Base-by-base conservation (phyloP, 2,113 vertebrate genomes). In the Neogobius melanostomus region DNA sequence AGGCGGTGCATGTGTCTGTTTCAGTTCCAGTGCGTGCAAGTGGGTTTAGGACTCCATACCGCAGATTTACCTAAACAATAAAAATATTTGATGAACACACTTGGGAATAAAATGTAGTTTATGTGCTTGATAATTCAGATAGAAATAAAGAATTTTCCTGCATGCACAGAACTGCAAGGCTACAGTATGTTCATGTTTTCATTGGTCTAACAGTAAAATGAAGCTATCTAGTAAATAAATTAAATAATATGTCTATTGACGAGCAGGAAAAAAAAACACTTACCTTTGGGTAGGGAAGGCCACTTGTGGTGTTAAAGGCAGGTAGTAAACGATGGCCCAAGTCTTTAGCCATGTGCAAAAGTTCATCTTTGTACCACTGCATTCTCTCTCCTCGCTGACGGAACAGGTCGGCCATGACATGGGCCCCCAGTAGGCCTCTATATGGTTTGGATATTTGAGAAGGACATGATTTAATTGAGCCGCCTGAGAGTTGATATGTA, bases 241-340 rank as follows among this genome's bases (percentile, higher is more conserved):
- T 1, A 21, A 49, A 16, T 17, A n/a, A 7, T 8, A 7, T 56
- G 53, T 56, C 17, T 6, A 36, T 10, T 56, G 11, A 56, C 21
- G 0, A 51, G 6, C 4, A 51, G 28, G 28, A 21, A 56, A 11
- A 17, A 50, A 62, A 12, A 7, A 6, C 8, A 89, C 89, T 89
- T 89, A 98, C 98, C 92, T 98, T 94, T 60, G 98, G 97, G 74
- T 97, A 99, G 69, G 98, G 97, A 90, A 99, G 96, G 88, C 97
- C 98, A 88, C 97, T 99, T 85, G 95, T 96, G 85, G 98, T 99
- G 88, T 98, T 99, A 85, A 99, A 99, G 82, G 97, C 98, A 74
- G 97, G 97, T 70, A 99, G 79, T 81, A 99, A 93, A 81, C 95
- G 95, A 88, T 97, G 95, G 72, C 98, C 98, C 80, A 99, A 89